Evolutionary conservation across 2,113 vertebrate species (phyloP).

Genomic region (Oxygymnocypris stewartii): DNA sequence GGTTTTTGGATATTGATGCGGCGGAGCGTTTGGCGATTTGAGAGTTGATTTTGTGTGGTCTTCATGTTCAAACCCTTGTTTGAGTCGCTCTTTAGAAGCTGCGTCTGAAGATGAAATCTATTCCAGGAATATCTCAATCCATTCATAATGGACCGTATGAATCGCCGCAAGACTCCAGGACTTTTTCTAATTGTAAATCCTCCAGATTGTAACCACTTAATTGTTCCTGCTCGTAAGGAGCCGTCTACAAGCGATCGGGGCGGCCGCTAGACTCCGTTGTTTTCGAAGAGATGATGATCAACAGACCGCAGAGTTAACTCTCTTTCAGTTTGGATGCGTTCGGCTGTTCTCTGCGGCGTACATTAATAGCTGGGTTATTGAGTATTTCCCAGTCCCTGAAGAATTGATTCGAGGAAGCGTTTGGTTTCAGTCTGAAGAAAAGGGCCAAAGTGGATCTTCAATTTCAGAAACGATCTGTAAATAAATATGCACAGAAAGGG

Average conservation of each 20-base stretch:
- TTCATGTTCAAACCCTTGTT: neutral
- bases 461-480: constrained; percentile 52
- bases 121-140: constrained; percentile 58
- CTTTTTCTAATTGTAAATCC: constrained; percentile 68
- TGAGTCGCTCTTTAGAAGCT: neutral
- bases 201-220: constrained; percentile 72
- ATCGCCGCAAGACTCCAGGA: constrained; percentile 47
- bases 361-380: constrained; percentile 70
- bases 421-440: constrained; percentile 57
- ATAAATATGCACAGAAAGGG: constrained; percentile 41
- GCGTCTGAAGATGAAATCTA: neutral
- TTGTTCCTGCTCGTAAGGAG: constrained; percentile 64
- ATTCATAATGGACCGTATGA: constrained; percentile 71
- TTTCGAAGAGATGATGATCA: constrained; percentile 69
- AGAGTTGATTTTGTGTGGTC: constrained; percentile 15
- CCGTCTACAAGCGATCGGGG: constrained; percentile 62
- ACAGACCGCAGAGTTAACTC: constrained; percentile 70
- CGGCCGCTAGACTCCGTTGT: constrained; percentile 60
- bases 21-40: too few species aligned
- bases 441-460: constrained; percentile 50
- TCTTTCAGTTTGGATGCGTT: constrained; percentile 68
- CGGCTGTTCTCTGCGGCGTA: constrained; percentile 65
- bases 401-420: constrained; percentile 65
- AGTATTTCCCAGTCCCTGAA: constrained; percentile 60
- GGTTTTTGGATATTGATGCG: neutral